Conservation (phyloP, 2,113 vertebrate genomes). For the Labrus mixtus region DNA sequence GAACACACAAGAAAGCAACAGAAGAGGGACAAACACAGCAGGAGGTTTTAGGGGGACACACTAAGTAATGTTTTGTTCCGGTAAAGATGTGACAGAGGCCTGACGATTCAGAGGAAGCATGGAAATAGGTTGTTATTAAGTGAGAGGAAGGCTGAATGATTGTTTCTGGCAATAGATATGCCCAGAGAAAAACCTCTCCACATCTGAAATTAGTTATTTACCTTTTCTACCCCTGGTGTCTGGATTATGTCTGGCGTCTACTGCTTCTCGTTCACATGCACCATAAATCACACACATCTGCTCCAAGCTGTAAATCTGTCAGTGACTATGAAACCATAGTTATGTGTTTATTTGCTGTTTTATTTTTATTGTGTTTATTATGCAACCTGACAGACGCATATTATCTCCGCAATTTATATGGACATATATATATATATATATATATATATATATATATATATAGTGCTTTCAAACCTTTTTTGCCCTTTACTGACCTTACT, state of each 20-base stretch:
- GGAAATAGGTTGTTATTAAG: slow-evolving; percentile 63
- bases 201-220: slow-evolving; percentile 60
- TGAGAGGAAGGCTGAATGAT: slow-evolving; percentile 53
- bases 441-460: too few species aligned
- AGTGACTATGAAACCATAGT: slow-evolving; percentile 6
- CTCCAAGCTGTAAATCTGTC: slow-evolving; percentile 40
- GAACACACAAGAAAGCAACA: slow-evolving; percentile 54
- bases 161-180: slow-evolving; percentile 58
- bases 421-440: too few species aligned
- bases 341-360: slow-evolving; percentile 33
- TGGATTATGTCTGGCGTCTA: background rate
- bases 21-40: slow-evolving; percentile 51
- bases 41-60: slow-evolving; percentile 49
- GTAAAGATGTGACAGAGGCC: slow-evolving; percentile 63
- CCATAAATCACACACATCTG: slow-evolving; percentile 53
- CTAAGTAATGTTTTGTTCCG: slow-evolving; percentile 63
- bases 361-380: slow-evolving; percentile 15
- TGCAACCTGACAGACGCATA: background rate
- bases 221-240: slow-evolving; percentile 18
- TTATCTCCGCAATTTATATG: background rate
- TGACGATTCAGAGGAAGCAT: slow-evolving; percentile 54
- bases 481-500: background rate
- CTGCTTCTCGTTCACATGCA: slow-evolving; percentile 28
- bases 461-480: background rate
- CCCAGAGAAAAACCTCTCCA: slow-evolving; percentile 59